These are phyloP conservation scores for Trypoxylon attenuatum DNA, from an alignment of 2,888 invertebrate genomes.

Conservation along the genomic window DNA sequence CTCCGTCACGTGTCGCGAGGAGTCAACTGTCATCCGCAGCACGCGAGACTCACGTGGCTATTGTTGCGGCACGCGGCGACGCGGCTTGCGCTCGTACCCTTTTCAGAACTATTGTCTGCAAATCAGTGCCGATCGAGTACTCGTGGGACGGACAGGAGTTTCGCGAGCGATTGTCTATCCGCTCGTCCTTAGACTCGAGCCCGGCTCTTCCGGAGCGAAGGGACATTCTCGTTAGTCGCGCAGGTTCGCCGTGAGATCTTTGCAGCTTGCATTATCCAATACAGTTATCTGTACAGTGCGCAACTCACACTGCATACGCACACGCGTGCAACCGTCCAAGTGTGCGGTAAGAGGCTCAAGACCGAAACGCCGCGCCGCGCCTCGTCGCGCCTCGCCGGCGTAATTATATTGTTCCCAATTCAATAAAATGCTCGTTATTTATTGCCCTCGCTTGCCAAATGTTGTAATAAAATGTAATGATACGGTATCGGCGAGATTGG, in stretches of 20 bases:
- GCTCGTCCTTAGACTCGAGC: conserved; percentile 6
- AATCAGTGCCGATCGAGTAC: conserved; percentile 51
- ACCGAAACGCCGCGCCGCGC: not conserved
- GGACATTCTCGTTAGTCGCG: conserved; percentile 42
- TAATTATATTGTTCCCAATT: conserved; percentile 49
- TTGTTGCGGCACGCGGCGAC: conserved; percentile 48
- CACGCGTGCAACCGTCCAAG: no score
- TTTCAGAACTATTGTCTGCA: conserved; percentile 58
- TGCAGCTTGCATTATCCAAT: not conserved
- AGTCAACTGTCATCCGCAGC: conserved; percentile 60
- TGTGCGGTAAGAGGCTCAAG: not conserved
- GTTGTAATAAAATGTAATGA: conserved; percentile 44
- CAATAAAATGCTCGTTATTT: conserved; percentile 43
- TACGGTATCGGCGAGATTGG: conserved; percentile 36
- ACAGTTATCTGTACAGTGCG: not conserved
- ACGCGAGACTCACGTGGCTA: conserved; percentile 57
- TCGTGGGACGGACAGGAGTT: conserved; percentile 36
- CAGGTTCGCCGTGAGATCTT: conserved; percentile 2
- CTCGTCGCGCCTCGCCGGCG: conserved; percentile 1
- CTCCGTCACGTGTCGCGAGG: conserved; percentile 48
- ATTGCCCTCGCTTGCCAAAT: conserved; percentile 16
- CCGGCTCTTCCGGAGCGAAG: conserved; percentile 17
- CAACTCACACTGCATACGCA: not conserved
- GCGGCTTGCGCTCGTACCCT: conserved; percentile 49
- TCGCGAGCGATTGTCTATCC: conserved; percentile 37